These are phyloP conservation scores for Schlechtendalia chinensis DNA, from an alignment of 1,140 invertebrate genomes.

Conservation along the genomic window DNA sequence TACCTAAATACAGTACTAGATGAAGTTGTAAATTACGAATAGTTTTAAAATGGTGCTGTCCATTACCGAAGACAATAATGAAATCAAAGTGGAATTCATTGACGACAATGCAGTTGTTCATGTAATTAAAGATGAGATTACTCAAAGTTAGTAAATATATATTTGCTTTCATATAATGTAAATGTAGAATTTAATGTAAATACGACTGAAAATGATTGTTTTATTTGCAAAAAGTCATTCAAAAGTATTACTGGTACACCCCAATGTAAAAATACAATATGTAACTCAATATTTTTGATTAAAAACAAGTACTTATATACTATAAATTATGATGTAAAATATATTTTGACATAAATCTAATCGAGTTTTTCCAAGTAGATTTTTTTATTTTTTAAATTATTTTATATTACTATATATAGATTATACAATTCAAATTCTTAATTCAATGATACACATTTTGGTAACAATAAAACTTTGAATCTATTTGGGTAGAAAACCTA, in stretches of 20 bases:
- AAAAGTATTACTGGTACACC: background rate
- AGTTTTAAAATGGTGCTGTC: background rate
- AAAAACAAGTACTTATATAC: conserved; percentile 6
- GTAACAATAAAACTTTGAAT: too few relatives aligned
- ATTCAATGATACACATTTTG: too few relatives aligned
- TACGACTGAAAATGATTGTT: background rate
- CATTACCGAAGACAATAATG: background rate
- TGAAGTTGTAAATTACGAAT: background rate
- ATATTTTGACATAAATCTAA: background rate
- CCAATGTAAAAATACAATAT: background rate
- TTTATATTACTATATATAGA: too few relatives aligned
- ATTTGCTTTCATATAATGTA: too few relatives aligned
- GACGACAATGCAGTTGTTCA: background rate
- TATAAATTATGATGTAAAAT: background rate
- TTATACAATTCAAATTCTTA: too few relatives aligned
- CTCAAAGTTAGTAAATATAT: background rate
- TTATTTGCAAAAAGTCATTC: background rate
- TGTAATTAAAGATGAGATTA: conserved; percentile 5
- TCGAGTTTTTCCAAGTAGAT: too few relatives aligned
- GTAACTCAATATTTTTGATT: background rate
- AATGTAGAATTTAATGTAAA: too few relatives aligned
- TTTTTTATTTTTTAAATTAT: too few relatives aligned
- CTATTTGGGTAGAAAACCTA: too few relatives aligned
- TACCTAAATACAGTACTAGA: too few relatives aligned
- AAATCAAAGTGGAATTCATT: conserved; percentile 27